Conservation (phyloP, 2,888 invertebrate species). For the Alloscopus bannaensis region DNA sequence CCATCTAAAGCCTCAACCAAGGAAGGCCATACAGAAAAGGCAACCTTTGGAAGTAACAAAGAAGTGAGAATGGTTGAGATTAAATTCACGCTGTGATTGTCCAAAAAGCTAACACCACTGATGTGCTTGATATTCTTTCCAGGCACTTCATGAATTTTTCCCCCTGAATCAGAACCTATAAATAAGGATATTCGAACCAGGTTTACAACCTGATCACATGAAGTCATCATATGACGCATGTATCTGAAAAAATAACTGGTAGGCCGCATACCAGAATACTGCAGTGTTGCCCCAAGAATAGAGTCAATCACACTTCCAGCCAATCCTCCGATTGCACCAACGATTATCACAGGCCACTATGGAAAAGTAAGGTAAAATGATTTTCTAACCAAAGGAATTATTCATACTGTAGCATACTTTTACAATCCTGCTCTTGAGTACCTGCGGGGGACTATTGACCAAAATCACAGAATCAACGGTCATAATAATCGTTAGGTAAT, state of each 20-base stretch:
- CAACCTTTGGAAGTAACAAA: constrained; percentile 82
- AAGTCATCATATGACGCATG: constrained; percentile 2
- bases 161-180: constrained; percentile 59
- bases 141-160: constrained; percentile 80
- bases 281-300: constrained; percentile 87
- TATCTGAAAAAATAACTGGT: constrained; percentile 27
- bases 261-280: constrained; percentile 84
- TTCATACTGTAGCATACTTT: background rate
- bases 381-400: background rate
- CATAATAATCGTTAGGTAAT: constrained; percentile 82
- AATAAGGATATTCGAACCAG: constrained; percentile 26
- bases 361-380: constrained; percentile 2
- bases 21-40: constrained; percentile 79
- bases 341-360: constrained; percentile 87
- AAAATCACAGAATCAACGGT: constrained; percentile 80
- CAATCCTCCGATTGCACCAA: constrained; percentile 85
- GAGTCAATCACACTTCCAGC: constrained; percentile 90
- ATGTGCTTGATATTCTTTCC: constrained; percentile 84
- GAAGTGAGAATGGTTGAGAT: constrained; percentile 86
- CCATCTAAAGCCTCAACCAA: constrained; percentile 31
- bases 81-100: constrained; percentile 93
- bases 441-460: constrained; percentile 79
- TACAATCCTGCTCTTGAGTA: constrained; percentile 11
- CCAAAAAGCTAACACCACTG: constrained; percentile 84
- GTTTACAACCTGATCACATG: constrained; percentile 20